Conservation (phyloP, 2,113 vertebrate species). For the Dascyllus trimaculatus region DNA sequence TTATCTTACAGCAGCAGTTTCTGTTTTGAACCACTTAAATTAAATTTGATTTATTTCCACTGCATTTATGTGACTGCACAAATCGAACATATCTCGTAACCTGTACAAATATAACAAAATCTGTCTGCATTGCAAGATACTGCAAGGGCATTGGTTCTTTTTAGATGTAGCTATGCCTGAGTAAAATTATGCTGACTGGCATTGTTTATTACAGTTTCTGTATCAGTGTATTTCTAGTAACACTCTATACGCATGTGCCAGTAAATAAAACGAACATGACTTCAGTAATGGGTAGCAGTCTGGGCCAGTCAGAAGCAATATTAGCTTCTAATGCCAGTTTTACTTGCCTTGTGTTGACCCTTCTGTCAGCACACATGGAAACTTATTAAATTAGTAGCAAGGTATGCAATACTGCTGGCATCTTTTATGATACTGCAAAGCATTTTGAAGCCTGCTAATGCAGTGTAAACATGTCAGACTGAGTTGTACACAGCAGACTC, state of each 20-base stretch:
- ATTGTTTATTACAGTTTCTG: no score
- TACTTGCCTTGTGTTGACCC: background rate
- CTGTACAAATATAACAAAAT: background rate
- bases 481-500: background rate
- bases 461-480: slow-evolving; percentile 6
- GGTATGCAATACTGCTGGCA: background rate
- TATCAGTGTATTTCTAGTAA: no score
- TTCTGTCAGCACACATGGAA: background rate
- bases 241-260: no score
- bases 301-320: background rate
- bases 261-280: slow-evolving; percentile 1
- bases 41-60: background rate
- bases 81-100: background rate
- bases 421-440: background rate
- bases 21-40: background rate
- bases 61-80: no score
- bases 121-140: background rate
- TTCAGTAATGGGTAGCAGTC: background rate
- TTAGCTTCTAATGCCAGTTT: background rate
- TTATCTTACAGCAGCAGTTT: no score
- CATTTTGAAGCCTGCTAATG: slow-evolving; percentile 13
- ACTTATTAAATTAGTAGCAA: background rate
- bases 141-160: no score
- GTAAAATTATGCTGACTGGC: no score
- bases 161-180: no score